Conservation (phyloP, 2,797 vertebrate genomes). For the Chromobotia macracanthus region DNA sequence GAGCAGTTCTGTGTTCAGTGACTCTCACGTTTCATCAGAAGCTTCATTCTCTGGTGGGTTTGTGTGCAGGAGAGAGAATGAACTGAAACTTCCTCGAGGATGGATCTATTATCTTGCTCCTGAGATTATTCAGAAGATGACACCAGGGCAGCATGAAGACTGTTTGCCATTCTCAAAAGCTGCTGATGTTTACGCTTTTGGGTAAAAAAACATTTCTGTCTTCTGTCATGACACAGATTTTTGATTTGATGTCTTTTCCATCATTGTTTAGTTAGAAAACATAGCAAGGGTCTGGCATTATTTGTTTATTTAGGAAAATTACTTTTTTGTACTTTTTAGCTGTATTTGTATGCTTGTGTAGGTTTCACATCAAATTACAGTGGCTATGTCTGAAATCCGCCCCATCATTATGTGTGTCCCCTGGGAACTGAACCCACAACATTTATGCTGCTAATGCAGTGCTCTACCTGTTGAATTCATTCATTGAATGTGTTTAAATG, state of each 20-base stretch:
- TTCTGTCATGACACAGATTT: neutral
- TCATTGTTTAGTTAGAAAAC: too few relatives aligned
- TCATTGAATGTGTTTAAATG: neutral
- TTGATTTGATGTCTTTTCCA: too few relatives aligned
- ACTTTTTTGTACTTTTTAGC: too few relatives aligned
- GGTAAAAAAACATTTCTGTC: slow-evolving; percentile 72
- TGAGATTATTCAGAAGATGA: slow-evolving; percentile 89
- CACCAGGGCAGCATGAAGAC: slow-evolving; percentile 86
- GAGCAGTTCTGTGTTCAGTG: neutral
- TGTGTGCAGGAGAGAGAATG: slow-evolving; percentile 84
- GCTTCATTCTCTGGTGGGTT: neutral
- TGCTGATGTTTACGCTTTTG: slow-evolving; percentile 92
- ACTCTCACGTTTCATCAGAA: neutral
- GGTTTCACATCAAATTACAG: too few relatives aligned
- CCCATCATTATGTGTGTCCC: too few relatives aligned
- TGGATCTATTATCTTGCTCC: slow-evolving; percentile 93
- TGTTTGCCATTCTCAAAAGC: slow-evolving; percentile 91
- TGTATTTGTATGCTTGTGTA: too few relatives aligned
- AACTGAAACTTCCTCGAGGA: slow-evolving; percentile 87
- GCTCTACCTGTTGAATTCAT: too few relatives aligned
- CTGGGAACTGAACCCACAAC: too few relatives aligned
- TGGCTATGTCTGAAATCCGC: too few relatives aligned
- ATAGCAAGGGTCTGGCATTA: too few relatives aligned
- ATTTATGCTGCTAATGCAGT: too few relatives aligned
- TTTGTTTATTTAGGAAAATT: too few relatives aligned